phyloP scores from a whole-genome alignment of 2,888 invertebrate genomes.

The Galerucella pusilla region DNA sequence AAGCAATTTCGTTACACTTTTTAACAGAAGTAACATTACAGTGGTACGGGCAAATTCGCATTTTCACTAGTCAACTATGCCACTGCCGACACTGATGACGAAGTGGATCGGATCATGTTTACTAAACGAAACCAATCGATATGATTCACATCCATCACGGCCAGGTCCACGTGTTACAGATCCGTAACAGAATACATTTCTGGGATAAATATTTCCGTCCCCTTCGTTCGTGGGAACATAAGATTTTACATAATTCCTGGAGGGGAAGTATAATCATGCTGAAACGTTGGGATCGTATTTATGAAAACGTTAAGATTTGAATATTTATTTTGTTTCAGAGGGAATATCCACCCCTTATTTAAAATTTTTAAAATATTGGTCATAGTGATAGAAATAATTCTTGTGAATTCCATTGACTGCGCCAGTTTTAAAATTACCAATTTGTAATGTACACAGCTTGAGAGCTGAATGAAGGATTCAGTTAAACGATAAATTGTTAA shows the following conservation, averaged over 20 bases:
- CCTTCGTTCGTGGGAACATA: conserved; percentile 18
- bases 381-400: no score
- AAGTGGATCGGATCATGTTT: conserved; percentile 20
- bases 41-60: not conserved
- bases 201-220: conserved; percentile 21
- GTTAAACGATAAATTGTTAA: no score
- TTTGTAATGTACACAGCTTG: no score
- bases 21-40: not conserved
- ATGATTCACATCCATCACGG: conserved; percentile 5
- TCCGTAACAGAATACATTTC: conserved; percentile 28
- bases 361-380: no score
- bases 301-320: not conserved
- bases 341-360: no score
- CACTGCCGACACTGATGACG: conserved; percentile 12
- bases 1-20: not conserved
- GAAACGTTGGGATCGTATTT: conserved; percentile 20
- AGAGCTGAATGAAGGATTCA: no score
- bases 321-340: no score
- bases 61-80: not conserved
- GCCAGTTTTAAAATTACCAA: no score
- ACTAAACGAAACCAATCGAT: conserved; percentile 17
- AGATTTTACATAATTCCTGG: conserved; percentile 20
- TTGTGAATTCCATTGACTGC: no score
- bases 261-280: conserved; percentile 17
- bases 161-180: conserved; percentile 25